Base-by-base conservation (phyloP, 37 sponge, comb jelly and placozoan genomes). In the Theonella swinhoei region DNA sequence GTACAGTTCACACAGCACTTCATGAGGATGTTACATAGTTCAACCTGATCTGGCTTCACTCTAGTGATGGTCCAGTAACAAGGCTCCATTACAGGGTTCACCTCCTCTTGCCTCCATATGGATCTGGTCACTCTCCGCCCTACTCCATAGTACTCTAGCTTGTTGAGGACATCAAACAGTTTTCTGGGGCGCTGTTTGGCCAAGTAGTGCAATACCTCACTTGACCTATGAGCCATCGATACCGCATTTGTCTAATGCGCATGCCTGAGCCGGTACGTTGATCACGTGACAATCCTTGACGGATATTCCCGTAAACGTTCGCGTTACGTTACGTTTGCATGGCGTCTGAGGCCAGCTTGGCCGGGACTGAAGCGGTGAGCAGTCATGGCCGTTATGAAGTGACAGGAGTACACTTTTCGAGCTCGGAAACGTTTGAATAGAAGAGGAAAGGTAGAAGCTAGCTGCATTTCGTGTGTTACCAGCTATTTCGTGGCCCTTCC, bases 31-130 rank as follows among this genome's bases (percentile, higher is more conserved):
- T n/a, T n/a, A n/a, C n/a, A n/a, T n/a, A n/a, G n/a, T n/a, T 42
- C 2, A 38, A 83, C 83, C 61, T 61, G 32, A 61, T 83, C 39
- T 36, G 88, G 88, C 35, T 64, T 20, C 23, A 88, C 88, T 43
- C 58, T 88, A 0, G 77, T 82, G 37, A 88, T 81, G 14, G 88
- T 88, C 88, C 88, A 88, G 62, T 81, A 88, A 37, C 67, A 67
- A 23, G 77, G 68, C 4, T 34, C 28, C 54, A 47, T 14, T 11
- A 24, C 33, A 32, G 26, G 34, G 17, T 26, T 37, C 40, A n/a
- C 43, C n/a, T 75, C 83, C 7, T 74, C 47, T 24, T 54, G 5
- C 25, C 40, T 68, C 88, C 88, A 88, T 9, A 36, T 76, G 33
- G 64, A 41, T 32, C 83, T 81, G 25, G 83, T 76, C 25, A 88